phyloP scores from a whole-genome alignment of 2,113 vertebrate genomes.

The Hipposideros armiger region DNA sequence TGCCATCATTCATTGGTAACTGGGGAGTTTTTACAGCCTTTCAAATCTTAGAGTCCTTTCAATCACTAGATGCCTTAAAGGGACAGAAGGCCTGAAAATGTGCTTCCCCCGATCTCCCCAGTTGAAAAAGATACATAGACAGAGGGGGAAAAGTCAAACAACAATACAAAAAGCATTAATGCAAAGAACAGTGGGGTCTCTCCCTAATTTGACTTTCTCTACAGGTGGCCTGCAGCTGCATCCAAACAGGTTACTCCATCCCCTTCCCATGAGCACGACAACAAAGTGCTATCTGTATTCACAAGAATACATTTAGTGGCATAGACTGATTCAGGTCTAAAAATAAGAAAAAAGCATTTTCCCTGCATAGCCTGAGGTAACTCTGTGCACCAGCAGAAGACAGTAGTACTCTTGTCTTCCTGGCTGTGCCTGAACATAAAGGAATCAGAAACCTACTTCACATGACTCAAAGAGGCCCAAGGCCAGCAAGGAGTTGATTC shows the following conservation, averaged over 20 bases:
- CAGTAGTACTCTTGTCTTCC: constrained; percentile 95
- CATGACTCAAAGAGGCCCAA: constrained; percentile 92
- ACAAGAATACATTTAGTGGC: constrained; percentile 91
- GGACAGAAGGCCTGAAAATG: constrained; percentile 89
- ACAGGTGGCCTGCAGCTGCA: constrained; percentile 97
- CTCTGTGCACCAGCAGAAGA: constrained; percentile 90
- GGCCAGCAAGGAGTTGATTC: constrained; percentile 91
- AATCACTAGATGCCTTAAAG: constrained; percentile 89
- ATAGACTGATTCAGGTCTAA: constrained; percentile 92
- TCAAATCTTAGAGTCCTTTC: constrained; percentile 87
- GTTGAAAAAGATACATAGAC: constrained; percentile 87
- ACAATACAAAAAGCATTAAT: constrained; percentile 93
- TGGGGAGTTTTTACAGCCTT: constrained; percentile 87
- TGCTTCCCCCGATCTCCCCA: constrained; percentile 83
- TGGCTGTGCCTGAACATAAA: constrained; percentile 92
- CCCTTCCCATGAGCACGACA: constrained; percentile 89
- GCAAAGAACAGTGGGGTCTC: constrained; percentile 94
- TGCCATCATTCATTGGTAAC: constrained; percentile 81
- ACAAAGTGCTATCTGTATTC: constrained; percentile 91
- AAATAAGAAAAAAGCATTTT: constrained; percentile 93
- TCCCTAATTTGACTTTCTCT: constrained; percentile 97
- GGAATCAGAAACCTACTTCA: constrained; percentile 94
- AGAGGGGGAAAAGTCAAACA: constrained; percentile 89
- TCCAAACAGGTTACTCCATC: constrained; percentile 92
- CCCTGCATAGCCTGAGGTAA: constrained; percentile 95